Base-by-base conservation (phyloP, 2,888 invertebrate genomes). In the Sminthurides aquaticus region DNA sequence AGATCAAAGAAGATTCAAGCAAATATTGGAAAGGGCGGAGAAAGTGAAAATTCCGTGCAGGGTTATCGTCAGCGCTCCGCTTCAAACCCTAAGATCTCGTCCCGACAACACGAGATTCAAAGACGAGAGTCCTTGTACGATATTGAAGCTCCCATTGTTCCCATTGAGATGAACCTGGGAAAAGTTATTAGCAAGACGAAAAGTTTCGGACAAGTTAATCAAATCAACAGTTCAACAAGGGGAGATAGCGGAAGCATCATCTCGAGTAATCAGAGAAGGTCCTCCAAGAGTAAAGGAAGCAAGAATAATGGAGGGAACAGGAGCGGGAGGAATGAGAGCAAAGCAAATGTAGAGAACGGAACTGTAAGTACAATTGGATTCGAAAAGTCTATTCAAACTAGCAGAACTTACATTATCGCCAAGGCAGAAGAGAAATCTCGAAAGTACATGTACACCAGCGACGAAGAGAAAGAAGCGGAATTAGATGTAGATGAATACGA, bases 131-230 rank as follows among this genome's bases (percentile, higher is more conserved):
- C 69, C 1, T 70, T 71, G 57, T 64, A 60, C 22, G 71, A 66
- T 5, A 69, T 67, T 15, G 72, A 72, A 62, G 70, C 71, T 43
- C 72, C 72, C 2, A 72, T 72, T 60, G 65, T 72, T 25, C 72
- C 72, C 25, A 20, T 55, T 27, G 26, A 34, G 1, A 34, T 34
- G 43, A 34, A 34, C 43, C 8, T 34, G 43, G 43, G 5, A 11
- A 34, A 34, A 34, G 43, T 34, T 5, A 57, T 49, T 49, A 54
- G 55, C n/a, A 60, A 54, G 18, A 60, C 57, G 34, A 67, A 48
- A 22, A 61, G 60, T 26, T 34, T 34, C 15, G 43, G 15, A 11
- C 43, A 34, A 34, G 5, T 34, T 5, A 15, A 34, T 11, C 15
- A 5, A 34, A 5, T 5, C 15, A 15, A 34, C 5, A 5, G 8